These are phyloP conservation scores for Popillia japonica DNA, from an alignment of 1,140 invertebrate species.

Conservation along the genomic window DNA sequence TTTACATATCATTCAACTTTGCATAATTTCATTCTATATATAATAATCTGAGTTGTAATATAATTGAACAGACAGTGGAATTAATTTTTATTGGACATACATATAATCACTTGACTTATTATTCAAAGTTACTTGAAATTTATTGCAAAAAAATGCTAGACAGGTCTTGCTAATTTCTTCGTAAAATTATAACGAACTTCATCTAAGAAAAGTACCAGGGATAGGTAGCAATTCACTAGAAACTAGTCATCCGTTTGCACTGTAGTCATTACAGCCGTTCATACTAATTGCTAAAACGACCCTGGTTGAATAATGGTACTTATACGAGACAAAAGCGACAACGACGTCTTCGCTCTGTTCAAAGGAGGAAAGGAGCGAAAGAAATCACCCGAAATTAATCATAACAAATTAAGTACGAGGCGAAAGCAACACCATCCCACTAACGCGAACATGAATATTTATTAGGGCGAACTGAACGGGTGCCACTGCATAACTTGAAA, in stretches of 20 bases:
- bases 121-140: too few relatives aligned
- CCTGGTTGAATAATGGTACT: constrained; percentile 25
- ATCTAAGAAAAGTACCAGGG: not conserved
- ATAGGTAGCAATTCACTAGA: not conserved
- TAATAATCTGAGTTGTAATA: too few relatives aligned
- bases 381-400: constrained; percentile 36
- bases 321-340: not conserved
- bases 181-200: not conserved
- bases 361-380: not conserved
- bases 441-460: constrained; percentile 30
- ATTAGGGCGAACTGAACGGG: constrained; percentile 20
- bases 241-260: constrained; percentile 14
- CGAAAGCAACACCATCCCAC: constrained; percentile 17
- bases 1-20: too few relatives aligned
- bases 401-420: constrained; percentile 35
- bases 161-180: too few relatives aligned
- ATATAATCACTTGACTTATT: too few relatives aligned
- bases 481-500: constrained; percentile 28
- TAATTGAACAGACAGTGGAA: too few relatives aligned
- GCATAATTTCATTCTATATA: too few relatives aligned
- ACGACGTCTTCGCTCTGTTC: not conserved
- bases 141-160: too few relatives aligned
- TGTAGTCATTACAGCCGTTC: not conserved
- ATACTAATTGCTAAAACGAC: not conserved
- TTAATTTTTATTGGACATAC: too few relatives aligned